Conservation (phyloP, 1,140 invertebrate genomes). For the Pseudomyrmex sp. region DNA sequence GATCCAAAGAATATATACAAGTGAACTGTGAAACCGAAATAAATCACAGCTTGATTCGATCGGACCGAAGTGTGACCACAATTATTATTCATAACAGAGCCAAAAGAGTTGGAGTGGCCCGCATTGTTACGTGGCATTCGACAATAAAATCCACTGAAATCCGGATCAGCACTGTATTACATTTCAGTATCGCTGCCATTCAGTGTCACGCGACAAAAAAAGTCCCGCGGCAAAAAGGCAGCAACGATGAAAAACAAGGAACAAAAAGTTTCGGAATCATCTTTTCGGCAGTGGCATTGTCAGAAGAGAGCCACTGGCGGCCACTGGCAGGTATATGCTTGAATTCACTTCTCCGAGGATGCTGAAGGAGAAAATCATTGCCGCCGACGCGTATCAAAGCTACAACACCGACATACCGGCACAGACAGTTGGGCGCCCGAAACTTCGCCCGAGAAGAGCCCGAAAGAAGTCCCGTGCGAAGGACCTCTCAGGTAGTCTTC, state of each 20-base stretch:
- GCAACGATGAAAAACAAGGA: not conserved
- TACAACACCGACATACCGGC: constrained; percentile 28
- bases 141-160: not conserved
- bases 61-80: not conserved
- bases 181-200: too few species aligned
- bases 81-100: not conserved
- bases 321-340: constrained; percentile 3
- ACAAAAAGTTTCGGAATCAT: not conserved
- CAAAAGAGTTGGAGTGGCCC: not conserved
- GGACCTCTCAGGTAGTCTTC: constrained; percentile 71
- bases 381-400: constrained; percentile 64
- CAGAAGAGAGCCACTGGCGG: not conserved
- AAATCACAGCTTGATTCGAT: not conserved
- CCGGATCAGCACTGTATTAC: too few species aligned
- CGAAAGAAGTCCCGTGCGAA: constrained; percentile 27
- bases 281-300: too few species aligned
- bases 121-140: not conserved
- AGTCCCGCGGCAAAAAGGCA: not conserved
- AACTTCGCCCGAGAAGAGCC: constrained; percentile 46
- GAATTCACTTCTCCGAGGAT: constrained; percentile 28
- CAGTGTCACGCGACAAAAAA: too few species aligned
- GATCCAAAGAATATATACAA: not conserved
- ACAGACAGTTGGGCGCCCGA: constrained; percentile 73
- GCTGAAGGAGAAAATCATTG: constrained; percentile 50
- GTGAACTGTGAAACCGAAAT: not conserved